Percentiles rank a stretch among this genome's conserved stretches.
Evolutionary conservation across 2,113 vertebrate genomes (phyloP).

Genomic region (Abramis brama): DNA sequence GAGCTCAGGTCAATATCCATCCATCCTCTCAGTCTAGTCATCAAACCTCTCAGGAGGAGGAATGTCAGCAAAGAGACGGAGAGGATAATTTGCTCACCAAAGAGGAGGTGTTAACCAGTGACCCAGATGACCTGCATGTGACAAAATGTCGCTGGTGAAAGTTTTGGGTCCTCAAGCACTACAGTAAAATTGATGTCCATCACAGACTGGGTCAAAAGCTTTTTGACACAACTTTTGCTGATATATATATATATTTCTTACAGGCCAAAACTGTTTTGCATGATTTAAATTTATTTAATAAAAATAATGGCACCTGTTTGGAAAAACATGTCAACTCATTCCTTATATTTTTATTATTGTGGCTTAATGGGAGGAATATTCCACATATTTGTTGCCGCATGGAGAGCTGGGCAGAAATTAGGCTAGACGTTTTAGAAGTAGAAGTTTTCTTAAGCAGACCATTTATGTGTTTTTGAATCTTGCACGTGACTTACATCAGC

Average conservation of each 20-base stretch:
- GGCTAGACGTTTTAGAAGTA: too few species aligned
- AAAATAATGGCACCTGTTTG: neutral
- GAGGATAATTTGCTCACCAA: conserved; percentile 6
- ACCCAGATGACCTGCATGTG: neutral
- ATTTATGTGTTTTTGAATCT: neutral
- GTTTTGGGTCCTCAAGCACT: neutral
- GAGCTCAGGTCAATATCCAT: conserved; percentile 47
- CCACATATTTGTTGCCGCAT: neutral
- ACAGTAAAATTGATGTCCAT: neutral
- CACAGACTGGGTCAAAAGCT: neutral
- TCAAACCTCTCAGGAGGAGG: conserved; percentile 32
- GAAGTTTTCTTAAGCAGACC: neutral
- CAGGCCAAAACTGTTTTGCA: neutral
- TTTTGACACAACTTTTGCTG: too few species aligned
- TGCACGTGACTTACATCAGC: conserved; percentile 3
- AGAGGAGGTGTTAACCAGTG: conserved; percentile 7
- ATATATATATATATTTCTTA: neutral
- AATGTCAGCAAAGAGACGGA: conserved; percentile 4
- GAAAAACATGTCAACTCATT: neutral
- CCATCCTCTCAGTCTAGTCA: conserved; percentile 31
- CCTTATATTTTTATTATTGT: neutral
- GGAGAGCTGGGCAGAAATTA: neutral
- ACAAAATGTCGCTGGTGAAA: neutral
- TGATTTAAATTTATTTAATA: neutral
- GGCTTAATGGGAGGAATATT: neutral